phyloP scores from a whole-genome alignment of 2,113 vertebrate species.

The Cryptomyrus ogoouensis region DNA sequence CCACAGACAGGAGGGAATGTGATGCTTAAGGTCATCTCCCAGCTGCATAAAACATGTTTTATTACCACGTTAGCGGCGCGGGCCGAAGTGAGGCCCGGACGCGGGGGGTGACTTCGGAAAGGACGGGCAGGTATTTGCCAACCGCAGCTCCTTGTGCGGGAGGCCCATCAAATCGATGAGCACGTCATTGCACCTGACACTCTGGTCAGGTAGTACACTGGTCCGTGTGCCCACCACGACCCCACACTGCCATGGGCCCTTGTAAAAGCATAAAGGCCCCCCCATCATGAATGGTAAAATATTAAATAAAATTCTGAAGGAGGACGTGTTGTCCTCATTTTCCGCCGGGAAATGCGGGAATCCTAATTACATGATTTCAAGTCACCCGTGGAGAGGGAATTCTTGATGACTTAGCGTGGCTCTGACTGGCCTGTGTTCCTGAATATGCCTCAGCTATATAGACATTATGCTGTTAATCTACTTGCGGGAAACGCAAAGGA shows the following conservation, averaged over 20 bases:
- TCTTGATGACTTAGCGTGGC: neutral
- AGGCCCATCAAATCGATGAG: neutral
- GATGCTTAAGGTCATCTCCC: neutral
- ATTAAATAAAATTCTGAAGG: slow-evolving; percentile 12
- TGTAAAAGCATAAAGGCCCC: neutral
- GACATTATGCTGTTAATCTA: slow-evolving; percentile 22
- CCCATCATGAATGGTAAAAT: neutral
- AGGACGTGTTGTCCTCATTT: neutral
- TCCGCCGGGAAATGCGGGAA: neutral
- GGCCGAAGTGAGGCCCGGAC: neutral
- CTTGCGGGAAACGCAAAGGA: neutral
- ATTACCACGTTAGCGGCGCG: neutral
- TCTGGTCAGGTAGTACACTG: neutral
- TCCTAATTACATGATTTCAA: neutral
- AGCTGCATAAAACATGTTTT: neutral
- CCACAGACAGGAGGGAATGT: neutral
- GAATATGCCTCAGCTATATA: slow-evolving; percentile 8
- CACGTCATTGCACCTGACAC: neutral
- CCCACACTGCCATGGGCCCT: neutral
- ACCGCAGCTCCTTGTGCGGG: neutral
- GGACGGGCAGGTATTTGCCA: neutral
- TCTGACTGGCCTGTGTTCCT: neutral
- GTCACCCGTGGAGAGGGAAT: neutral
- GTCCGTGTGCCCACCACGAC: neutral
- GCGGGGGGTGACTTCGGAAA: neutral